Evolutionary conservation across 2,888 invertebrate species (phyloP), one percentile per base, ranked within the genome.

Genomic region (Nomada hirtipes): DNA sequence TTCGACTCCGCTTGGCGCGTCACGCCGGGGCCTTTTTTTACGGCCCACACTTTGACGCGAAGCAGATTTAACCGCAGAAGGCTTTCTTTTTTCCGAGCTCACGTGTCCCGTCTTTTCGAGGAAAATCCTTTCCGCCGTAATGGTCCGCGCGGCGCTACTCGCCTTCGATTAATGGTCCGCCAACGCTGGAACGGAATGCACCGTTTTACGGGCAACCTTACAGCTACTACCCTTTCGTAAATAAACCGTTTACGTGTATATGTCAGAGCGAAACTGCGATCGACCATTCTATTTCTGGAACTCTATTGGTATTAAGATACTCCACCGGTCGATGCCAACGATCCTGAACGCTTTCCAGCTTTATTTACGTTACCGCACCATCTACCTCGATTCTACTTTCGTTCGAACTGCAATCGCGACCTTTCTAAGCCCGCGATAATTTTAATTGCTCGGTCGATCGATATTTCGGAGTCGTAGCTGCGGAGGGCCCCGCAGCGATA

Each of bases 331-430:
- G 26, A 83, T 68, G 78, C 73, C 82, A 75, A 57, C 26, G 47
- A 70, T 63, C 57, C 65, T 53, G 59, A 50, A 69, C 67, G 26
- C 11, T 42, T 44, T n/a, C 26, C 18, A 9, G 26, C 73, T 76
- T 85, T 82, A 80, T 88, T 88, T 83, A 80, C 67, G 74, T 60
- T 73, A 44, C 82, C 55, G 23, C 57, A 20, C 79, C 82, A 88
- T 82, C 81, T 85, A 75, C 71, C 78, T 52, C 78, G 82, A 85
- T 85, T 65, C 65, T n/a, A 50, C 53, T 23, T 23, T 36, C 15
- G 53, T 13, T 29, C 64, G 26, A 15, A 26, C 59, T 47, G 23
- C 44, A 47, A 42, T 20, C 36, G 10, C 42, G 23, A 60, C 13
- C 26, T 18, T 11, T 18, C 52, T 2, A 52, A 15, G 20, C 10